Evolutionary conservation across 2,888 invertebrate species (phyloP).

Genomic region (Phragmatobia fuliginosa): DNA sequence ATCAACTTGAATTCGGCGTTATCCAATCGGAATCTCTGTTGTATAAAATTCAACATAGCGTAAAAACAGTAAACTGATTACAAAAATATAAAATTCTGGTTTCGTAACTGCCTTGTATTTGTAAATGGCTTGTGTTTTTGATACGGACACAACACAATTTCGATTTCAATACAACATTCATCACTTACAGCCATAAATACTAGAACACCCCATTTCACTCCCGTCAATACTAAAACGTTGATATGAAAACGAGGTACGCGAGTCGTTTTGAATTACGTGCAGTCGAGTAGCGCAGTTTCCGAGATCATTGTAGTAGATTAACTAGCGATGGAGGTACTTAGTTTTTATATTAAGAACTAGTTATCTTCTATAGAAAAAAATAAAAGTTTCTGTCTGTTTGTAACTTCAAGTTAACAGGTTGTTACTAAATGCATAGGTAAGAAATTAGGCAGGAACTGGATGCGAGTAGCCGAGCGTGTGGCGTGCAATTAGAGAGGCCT

Average conservation of each 20-base stretch:
- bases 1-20: neutral
- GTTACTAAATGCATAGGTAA: too few species aligned
- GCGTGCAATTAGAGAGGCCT: too few species aligned
- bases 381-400: too few species aligned
- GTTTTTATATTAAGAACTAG: too few species aligned
- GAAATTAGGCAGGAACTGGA: too few species aligned
- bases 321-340: neutral
- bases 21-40: neutral
- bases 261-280: neutral
- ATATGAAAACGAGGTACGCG: constrained; percentile 1
- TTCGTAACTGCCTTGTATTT: neutral
- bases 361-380: too few species aligned
- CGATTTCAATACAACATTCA: constrained; percentile 11
- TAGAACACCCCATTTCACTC: constrained; percentile 2
- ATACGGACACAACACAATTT: neutral
- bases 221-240: constrained; percentile 1
- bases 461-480: too few species aligned
- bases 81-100: neutral
- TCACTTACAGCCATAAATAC: constrained; percentile 14
- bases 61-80: neutral
- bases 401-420: too few species aligned
- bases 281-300: neutral
- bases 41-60: neutral
- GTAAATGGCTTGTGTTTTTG: neutral
- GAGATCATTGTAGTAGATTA: too few species aligned